Evolutionary conservation across 1,140 invertebrate species (phyloP).

Genomic region (Globodera ellingtonae): DNA sequence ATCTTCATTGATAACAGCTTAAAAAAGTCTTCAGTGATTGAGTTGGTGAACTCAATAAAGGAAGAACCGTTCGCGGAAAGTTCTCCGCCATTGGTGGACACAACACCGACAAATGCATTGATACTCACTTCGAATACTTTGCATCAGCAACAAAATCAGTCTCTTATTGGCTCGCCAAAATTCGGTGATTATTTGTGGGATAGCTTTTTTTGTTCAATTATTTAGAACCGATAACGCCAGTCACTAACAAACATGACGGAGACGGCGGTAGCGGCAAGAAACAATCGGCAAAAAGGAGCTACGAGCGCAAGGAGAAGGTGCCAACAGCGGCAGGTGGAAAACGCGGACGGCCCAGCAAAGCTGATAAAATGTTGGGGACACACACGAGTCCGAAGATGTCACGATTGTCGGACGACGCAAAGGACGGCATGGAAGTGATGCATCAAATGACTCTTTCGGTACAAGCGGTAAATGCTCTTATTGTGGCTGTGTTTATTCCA

Average conservation of each 20-base stretch:
- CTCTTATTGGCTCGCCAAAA: background rate
- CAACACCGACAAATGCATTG: background rate
- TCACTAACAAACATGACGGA: constrained; percentile 12
- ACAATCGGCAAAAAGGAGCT: constrained; percentile 29
- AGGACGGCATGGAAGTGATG: constrained; percentile 53
- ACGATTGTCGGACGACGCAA: constrained; percentile 44
- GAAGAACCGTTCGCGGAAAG: background rate
- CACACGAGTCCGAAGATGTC: constrained; percentile 30
- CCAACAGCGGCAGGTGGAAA: constrained; percentile 17
- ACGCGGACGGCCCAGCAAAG: constrained; percentile 35
- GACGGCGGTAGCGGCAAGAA: constrained; percentile 23
- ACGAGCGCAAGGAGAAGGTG: constrained; percentile 30
- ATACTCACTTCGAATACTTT: background rate
- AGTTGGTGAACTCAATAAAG: background rate
- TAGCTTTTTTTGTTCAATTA: background rate
- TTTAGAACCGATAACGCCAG: constrained; percentile 27
- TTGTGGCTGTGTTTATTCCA: background rate
- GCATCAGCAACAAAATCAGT: background rate
- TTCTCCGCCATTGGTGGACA: background rate
- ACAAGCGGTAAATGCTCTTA: constrained; percentile 7
- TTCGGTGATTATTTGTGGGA: background rate
- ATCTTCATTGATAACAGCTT: background rate
- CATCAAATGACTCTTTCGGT: constrained; percentile 34
- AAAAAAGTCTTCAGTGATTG: background rate
- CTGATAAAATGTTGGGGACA: constrained; percentile 8